phyloP scores from a whole-genome alignment of 2,888 invertebrate species.

The Melitaea athalia region DNA sequence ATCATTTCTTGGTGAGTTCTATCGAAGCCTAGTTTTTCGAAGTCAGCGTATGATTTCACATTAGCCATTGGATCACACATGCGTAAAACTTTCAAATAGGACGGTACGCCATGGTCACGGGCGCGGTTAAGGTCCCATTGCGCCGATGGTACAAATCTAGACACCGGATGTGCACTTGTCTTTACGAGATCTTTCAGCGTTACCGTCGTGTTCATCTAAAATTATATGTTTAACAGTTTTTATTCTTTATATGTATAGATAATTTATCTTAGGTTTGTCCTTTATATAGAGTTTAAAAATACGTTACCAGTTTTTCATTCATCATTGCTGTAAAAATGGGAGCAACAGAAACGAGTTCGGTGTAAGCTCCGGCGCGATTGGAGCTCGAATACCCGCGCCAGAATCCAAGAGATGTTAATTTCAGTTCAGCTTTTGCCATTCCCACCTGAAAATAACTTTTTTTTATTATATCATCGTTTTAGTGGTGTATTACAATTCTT shows the following conservation, averaged over 20 bases:
- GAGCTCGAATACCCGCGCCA: slow-evolving; percentile 91
- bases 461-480: neutral
- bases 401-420: slow-evolving; percentile 86
- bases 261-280: neutral
- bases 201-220: slow-evolving; percentile 82
- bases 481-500: too few species aligned
- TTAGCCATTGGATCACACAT: slow-evolving; percentile 83
- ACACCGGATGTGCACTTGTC: slow-evolving; percentile 84
- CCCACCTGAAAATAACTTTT: slow-evolving; percentile 73
- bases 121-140: slow-evolving; percentile 78
- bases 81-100: slow-evolving; percentile 86
- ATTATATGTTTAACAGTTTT: neutral
- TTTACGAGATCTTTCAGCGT: slow-evolving; percentile 84
- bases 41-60: slow-evolving; percentile 81
- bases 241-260: neutral
- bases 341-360: slow-evolving; percentile 88
- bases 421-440: slow-evolving; percentile 83
- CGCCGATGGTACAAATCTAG: slow-evolving; percentile 77
- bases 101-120: slow-evolving; percentile 91
- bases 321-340: slow-evolving; percentile 90
- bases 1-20: slow-evolving; percentile 84
- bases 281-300: neutral
- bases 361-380: slow-evolving; percentile 88
- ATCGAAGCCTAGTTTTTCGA: slow-evolving; percentile 80
- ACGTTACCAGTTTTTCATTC: slow-evolving; percentile 84